Conservation (phyloP, 2,113 vertebrate genomes). For the Acrocephalus arundinaceus region DNA sequence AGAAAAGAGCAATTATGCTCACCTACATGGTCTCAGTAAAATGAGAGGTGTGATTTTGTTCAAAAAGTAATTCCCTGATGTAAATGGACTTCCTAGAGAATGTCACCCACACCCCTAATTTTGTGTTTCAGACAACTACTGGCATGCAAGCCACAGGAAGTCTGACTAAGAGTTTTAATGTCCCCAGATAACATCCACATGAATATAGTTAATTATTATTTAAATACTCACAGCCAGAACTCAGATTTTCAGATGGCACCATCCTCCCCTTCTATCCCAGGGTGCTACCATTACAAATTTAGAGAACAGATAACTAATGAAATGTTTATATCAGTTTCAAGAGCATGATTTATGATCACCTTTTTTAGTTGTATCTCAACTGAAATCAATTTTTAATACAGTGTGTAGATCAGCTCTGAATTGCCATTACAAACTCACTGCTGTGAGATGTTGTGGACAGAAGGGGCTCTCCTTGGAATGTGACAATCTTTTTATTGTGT, state of each 20-base stretch:
- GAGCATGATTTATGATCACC: not conserved
- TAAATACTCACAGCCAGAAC: not conserved
- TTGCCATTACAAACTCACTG: not conserved
- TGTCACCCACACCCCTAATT: not conserved
- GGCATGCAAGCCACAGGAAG: not conserved
- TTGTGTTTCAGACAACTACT: not conserved
- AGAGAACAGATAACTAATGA: not conserved
- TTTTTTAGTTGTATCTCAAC: not conserved
- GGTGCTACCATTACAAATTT: not conserved
- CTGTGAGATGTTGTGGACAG: not conserved
- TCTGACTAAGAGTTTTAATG: not conserved
- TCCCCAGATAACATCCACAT: not conserved
- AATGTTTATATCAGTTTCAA: not conserved
- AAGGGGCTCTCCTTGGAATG: not conserved
- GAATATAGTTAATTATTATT: not conserved
- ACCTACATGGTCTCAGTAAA: not conserved
- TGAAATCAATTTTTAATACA: constrained; percentile 21
- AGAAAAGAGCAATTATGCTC: not conserved
- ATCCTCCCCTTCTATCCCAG: not conserved
- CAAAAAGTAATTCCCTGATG: not conserved
- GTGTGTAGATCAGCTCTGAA: not conserved
- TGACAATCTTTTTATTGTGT: not conserved
- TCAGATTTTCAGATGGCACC: not conserved
- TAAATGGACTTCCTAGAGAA: not conserved
- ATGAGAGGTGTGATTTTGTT: not conserved